phyloP scores from a whole-genome alignment of 2,888 invertebrate species.

The Epinotia ramella region DNA sequence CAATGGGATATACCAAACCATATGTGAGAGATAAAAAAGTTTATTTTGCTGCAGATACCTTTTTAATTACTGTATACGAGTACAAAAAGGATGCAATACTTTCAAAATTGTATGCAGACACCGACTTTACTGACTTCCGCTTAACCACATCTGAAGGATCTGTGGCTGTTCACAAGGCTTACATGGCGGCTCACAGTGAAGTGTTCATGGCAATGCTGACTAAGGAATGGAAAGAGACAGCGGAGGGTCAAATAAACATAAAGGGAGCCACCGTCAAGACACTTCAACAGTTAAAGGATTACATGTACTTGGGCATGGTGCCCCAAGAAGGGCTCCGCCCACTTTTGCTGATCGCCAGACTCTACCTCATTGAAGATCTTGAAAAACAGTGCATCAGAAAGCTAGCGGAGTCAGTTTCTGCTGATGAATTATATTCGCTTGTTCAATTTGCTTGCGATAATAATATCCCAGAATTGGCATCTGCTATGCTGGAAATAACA shows the following conservation, averaged over 20 bases:
- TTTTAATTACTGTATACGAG: conserved; percentile 3
- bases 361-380: conserved; percentile 65
- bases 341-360: conserved; percentile 59
- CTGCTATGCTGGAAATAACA: conserved; percentile 53
- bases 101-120: conserved; percentile 57
- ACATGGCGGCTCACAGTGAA: conserved; percentile 63
- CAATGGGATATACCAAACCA: not conserved
- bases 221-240: conserved; percentile 62
- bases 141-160: conserved; percentile 63
- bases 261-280: conserved; percentile 58
- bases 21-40: fast-evolving
- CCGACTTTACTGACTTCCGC: conserved; percentile 65
- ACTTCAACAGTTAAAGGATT: conserved; percentile 61
- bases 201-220: conserved; percentile 62
- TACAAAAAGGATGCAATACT: not conserved
- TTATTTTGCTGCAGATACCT: not conserved
- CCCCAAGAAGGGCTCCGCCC: conserved; percentile 60
- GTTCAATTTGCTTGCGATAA: conserved; percentile 14
- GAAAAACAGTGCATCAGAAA: conserved; percentile 62
- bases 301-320: conserved; percentile 60
- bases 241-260: conserved; percentile 59
- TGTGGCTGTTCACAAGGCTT: conserved; percentile 61
- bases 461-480: conserved; percentile 58
- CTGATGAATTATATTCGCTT: conserved; percentile 54
- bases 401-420: conserved; percentile 52